Evolutionary conservation across 2,797 vertebrate genomes (phyloP), one percentile per base, ranked within the genome.

Genomic region (Muraenolepis orangiensis): DNA sequence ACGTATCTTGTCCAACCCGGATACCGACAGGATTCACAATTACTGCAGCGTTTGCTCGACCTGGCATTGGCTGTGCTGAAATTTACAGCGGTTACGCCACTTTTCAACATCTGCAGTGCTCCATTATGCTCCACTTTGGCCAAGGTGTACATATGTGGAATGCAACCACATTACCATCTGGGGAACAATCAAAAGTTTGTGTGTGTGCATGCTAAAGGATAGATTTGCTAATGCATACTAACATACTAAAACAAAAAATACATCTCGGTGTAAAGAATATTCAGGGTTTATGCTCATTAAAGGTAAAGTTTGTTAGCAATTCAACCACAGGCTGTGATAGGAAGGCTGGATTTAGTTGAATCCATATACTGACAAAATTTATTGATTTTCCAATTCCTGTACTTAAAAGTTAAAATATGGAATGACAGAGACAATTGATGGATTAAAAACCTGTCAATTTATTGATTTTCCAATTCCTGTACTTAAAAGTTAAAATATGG

Each of bases 1-100:
- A 80, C 78, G 82, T 80, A 78, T 75, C 70, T 74, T 84, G 81
- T 92, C 87, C 85, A 84, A 84, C 74, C 66, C 73, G 81, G 78
- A 90, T 70, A 81, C 80, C 87, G 87, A 92, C 87, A 89, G 82
- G 72, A 80, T 81, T 88, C 74, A 90, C 86, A 89, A 88, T 91
- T 90, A 91, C 84, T 78, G 77, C 80, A 87, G 87, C 86, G 83
- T 90, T 91, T 89, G 89, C 88, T 90, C 84, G 85, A 86, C 82
- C 87, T 87, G 82, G 86, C 85, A 76, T 74, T 80, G 89, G 86
- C 79, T 84, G 38, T 34, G 34, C 70, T 76, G 75, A 87, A 89
- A 89, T 88, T 88, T 87, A 87, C 69, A 80, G 71, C 70, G 87
- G 87, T 92, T 90, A 91, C 83, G 86, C 87, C 85, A 88, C 83